phyloP scores from a whole-genome alignment of 2,888 invertebrate genomes.

The Ochlodes sylvanus region DNA sequence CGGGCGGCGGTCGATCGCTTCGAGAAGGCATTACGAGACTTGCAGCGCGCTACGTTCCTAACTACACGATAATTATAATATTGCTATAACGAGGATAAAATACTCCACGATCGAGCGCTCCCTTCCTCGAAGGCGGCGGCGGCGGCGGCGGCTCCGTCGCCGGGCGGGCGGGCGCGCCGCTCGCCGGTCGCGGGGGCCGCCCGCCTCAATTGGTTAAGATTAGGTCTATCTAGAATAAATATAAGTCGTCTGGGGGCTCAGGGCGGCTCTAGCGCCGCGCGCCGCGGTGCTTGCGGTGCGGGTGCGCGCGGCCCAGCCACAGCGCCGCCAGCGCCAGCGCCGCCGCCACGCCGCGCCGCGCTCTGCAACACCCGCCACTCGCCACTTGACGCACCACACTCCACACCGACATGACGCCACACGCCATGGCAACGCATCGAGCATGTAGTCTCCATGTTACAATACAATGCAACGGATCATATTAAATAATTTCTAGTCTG shows the following conservation, averaged over 20 bases:
- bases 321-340: slow-evolving; percentile 70
- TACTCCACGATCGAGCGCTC: slow-evolving; percentile 47
- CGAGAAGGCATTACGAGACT: slow-evolving; percentile 48
- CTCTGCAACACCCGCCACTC: slow-evolving; percentile 53
- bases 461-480: too few species aligned
- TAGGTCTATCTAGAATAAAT: slow-evolving; percentile 84
- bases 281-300: slow-evolving; percentile 84
- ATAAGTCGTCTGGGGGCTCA: slow-evolving; percentile 62
- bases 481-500: too few species aligned
- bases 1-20: slow-evolving; percentile 46
- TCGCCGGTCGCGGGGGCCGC: slow-evolving; percentile 61
- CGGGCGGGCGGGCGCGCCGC: slow-evolving; percentile 61
- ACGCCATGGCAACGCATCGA: neutral
- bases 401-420: slow-evolving; percentile 34
- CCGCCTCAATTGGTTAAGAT: slow-evolving; percentile 79
- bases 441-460: neutral
- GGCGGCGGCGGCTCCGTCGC: slow-evolving; percentile 54
- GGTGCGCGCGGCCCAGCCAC: slow-evolving; percentile 67
- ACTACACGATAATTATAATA: slow-evolving; percentile 60
- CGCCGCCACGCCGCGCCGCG: slow-evolving; percentile 66
- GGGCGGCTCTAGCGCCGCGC: slow-evolving; percentile 84
- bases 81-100: slow-evolving; percentile 61
- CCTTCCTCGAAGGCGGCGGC: slow-evolving; percentile 43
- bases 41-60: slow-evolving; percentile 55
- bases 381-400: slow-evolving; percentile 12